Evolutionary conservation across 2,113 vertebrate species (phyloP).

Genomic region (Apteryx owenii): DNA sequence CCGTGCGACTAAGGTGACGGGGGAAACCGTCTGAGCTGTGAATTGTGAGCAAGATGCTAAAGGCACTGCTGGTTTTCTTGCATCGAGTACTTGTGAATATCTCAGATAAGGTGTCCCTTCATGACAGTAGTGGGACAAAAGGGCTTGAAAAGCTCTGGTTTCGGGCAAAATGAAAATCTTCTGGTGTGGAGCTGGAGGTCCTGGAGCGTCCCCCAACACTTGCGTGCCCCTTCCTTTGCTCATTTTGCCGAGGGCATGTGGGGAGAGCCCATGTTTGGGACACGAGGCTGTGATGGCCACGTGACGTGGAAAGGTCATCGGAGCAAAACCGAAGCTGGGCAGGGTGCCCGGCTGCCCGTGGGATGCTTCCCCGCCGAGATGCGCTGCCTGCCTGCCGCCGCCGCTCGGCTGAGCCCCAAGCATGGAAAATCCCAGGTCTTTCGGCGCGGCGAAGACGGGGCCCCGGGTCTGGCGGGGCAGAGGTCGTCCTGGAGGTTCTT

Average conservation of each 20-base stretch:
- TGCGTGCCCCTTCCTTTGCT: background rate
- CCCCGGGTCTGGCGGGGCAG: slow-evolving; percentile 24
- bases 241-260: rapidly evolving
- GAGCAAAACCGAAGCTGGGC: background rate
- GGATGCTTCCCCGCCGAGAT: background rate
- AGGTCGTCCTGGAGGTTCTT: slow-evolving; percentile 33
- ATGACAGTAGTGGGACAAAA: background rate
- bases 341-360: background rate
- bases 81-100: background rate
- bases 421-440: slow-evolving; percentile 12
- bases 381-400: background rate
- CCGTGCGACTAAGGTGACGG: background rate
- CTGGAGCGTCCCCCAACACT: background rate
- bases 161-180: background rate
- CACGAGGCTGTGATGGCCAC: background rate
- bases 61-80: background rate
- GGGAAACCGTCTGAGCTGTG: background rate
- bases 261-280: background rate
- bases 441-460: background rate
- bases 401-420: background rate
- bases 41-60: background rate
- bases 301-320: too few relatives aligned
- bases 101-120: background rate
- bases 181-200: background rate
- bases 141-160: background rate